Percentiles rank a stretch among this genome's conserved stretches.
Conservation (phyloP, 1,140 invertebrate species). For the Acromyrmex charruanus region DNA sequence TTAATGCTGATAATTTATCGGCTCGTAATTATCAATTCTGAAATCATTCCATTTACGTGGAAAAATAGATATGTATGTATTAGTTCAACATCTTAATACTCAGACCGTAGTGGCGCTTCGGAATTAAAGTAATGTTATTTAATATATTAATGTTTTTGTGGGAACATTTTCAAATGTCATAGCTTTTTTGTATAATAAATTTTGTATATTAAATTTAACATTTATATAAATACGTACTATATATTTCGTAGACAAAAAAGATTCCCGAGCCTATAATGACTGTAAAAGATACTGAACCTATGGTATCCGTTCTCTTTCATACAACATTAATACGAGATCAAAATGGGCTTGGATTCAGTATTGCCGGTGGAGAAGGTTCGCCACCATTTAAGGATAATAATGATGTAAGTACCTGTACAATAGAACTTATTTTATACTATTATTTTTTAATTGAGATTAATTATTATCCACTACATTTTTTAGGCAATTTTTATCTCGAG, state of each 20-base stretch:
- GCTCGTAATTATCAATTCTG: too few relatives aligned
- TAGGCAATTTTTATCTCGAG: conserved; percentile 97
- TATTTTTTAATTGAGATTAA: conserved; percentile 22
- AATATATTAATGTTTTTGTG: conserved; percentile 25
- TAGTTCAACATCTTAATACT: too few relatives aligned
- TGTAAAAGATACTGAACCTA: conserved; percentile 79
- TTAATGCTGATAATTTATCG: too few relatives aligned
- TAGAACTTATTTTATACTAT: conserved; percentile 33
- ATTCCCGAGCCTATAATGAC: conserved; percentile 83
- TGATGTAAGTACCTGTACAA: conserved; percentile 85
- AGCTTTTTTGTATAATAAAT: conserved; percentile 26
- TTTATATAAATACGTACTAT: background rate
- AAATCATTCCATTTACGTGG: too few relatives aligned
- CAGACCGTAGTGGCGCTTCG: too few relatives aligned
- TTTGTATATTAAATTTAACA: too few relatives aligned
- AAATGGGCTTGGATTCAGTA: conserved; percentile 97
- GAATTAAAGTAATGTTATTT: too few relatives aligned
- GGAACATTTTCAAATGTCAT: conserved; percentile 7
- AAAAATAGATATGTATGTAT: too few relatives aligned
- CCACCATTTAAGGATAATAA: conserved; percentile 91
- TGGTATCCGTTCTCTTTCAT: conserved; percentile 88
- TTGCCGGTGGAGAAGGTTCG: conserved; percentile 97
- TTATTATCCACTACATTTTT: conserved; percentile 77
- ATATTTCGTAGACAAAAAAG: conserved; percentile 79
- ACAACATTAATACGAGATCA: conserved; percentile 96